Evolutionary conservation across 2,888 invertebrate genomes (phyloP), one percentile per base, ranked within the genome.

Genomic region (Apamea anceps): DNA sequence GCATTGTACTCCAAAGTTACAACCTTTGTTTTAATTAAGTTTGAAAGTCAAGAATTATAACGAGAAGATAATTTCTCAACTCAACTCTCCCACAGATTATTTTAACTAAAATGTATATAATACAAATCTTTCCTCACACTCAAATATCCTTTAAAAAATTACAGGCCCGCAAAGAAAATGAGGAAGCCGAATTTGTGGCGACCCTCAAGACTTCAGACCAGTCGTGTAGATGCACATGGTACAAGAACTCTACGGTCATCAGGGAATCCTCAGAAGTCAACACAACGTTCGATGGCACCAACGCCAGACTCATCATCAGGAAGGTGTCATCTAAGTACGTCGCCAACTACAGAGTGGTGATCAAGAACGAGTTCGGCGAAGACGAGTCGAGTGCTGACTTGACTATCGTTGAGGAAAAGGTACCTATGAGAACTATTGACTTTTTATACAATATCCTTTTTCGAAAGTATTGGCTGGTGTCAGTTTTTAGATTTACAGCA

Each of bases 341-440:
- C 8, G 99, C 99, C 66, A 98, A 98, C 73, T 99, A 99, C 95
- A 98, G 98, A 92, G 98, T 99, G 67, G 98, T 99, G 48, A 98
- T 99, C 76, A 98, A 98, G 92, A 99, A 99, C 94, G 99, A 99
- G 93, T 98, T 98, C 90, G 99, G 99, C 73, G 98, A 98, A 93
- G 99, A 99, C 90, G 98, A 99, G 92, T 98, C 98, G 3, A 98
- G 98, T 68, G 99, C 99, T 71, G 98, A 98, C 91, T 97, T 99
- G 80, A 98, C 98, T 42, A 98, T 99, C 21, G 98, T 97, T 1
- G 97, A 97, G 86, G 97, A 97, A 93, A 97, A 97, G 95, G 97
- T 96, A 92, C 18, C 28, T 32, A 57, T 13, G 18, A 37, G 0
- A 45, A 15, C 13, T n/a, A 12, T 72, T 60, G 13, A 21, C 6